Base-by-base conservation (phyloP, 1,140 invertebrate genomes). In the Drosophila triauraria region DNA sequence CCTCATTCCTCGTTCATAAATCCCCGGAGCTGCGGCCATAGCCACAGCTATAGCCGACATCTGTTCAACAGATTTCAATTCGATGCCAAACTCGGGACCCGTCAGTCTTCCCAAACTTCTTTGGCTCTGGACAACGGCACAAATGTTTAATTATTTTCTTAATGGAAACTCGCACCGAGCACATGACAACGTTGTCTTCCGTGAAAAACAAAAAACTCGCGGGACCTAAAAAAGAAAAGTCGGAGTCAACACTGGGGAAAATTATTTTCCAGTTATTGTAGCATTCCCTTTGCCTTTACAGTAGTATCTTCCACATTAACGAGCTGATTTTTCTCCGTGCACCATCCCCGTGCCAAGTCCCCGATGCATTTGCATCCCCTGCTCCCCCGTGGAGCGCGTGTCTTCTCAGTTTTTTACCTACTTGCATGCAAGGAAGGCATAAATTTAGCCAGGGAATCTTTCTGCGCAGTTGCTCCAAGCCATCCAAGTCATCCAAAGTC, bases 71-170 rank as follows among this genome's bases (percentile, higher is more conserved):
- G 87, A 91, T 91, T 91, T 91, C 87, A 83, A 65, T 71, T 57
- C 82, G 50, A 58, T 44, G 60, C 40, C 68, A 77, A 65, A 65
- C 46, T 57, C 61, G 68, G 57, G 62, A 67, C 56, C 60, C 47
- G 43, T 60, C 61, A 63, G 56, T 56, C 57, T 40, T 13, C 43
- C 27, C 43, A 43, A 47, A 53, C 44, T 44, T 53, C 42, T 46
- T 42, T 53, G 71, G 47, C 54, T 68, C 48, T 44, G 60, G 48
- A 58, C 65, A 71, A 80, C 60, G 81, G 71, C 83, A 88, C 83
- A 88, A 87, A 87, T 88, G 85, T 90, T 78, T 90, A 90, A 90
- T 90, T 90, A 90, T 90, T 90, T 90, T 90, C 85, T 90, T 90
- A 90, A 90, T 90, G 85, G 82, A 90, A 90, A 82, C 65, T 79